Evolutionary conservation across 2,888 invertebrate species (phyloP).

Genomic region (Cepaea hortensis): DNA sequence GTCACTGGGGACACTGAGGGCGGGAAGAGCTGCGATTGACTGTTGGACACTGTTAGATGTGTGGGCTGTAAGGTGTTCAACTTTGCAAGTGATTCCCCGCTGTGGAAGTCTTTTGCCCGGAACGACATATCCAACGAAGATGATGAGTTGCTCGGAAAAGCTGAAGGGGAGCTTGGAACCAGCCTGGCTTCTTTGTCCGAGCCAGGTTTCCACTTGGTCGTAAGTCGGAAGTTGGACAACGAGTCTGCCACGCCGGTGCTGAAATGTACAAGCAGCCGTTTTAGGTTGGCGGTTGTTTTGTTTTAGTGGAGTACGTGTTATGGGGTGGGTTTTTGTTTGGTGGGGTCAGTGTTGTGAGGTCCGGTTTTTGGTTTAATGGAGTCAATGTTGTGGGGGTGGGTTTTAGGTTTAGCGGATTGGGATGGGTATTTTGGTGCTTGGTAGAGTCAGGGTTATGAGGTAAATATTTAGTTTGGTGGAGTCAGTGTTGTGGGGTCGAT

Average conservation of each 20-base stretch:
- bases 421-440: too few species aligned
- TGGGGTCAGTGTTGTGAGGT: too few species aligned
- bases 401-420: too few species aligned
- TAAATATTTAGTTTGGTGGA: too few species aligned
- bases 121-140: neutral
- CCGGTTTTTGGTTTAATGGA: too few species aligned
- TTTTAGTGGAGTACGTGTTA: too few species aligned
- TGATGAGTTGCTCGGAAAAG: neutral
- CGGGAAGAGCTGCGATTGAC: neutral
- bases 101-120: neutral
- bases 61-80: neutral
- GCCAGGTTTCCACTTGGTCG: constrained; percentile 9
- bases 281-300: too few species aligned
- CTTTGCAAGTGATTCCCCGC: neutral
- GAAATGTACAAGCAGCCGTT: neutral
- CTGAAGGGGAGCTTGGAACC: neutral
- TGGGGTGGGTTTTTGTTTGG: too few species aligned
- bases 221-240: neutral
- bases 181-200: neutral
- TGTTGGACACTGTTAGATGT: neutral
- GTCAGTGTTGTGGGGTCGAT: too few species aligned
- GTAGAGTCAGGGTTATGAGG: too few species aligned
- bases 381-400: too few species aligned
- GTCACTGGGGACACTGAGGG: neutral
- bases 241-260: neutral